phyloP scores from a whole-genome alignment of 2,797 vertebrate species.

The Coregonus suidteri region DNA sequence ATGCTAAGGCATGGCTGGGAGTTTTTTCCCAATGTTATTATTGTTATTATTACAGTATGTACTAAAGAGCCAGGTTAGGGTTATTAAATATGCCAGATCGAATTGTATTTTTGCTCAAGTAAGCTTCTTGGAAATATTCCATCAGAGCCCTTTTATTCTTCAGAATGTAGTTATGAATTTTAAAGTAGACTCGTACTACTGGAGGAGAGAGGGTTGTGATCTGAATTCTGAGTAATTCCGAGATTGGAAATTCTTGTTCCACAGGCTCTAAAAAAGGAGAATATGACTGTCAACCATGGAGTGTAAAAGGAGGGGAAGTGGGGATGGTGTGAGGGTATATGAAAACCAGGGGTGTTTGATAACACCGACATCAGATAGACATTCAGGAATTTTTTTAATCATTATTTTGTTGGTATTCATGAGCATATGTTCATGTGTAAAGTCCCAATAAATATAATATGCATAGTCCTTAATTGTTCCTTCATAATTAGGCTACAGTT shows the following conservation, averaged over 20 bases:
- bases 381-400: slow-evolving; percentile 20
- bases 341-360: slow-evolving; percentile 20
- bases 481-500: slow-evolving; percentile 72
- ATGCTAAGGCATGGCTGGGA: slow-evolving; percentile 68
- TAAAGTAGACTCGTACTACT: slow-evolving; percentile 84
- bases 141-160: slow-evolving; percentile 83
- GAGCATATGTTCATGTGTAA: slow-evolving; percentile 75
- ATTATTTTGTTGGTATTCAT: slow-evolving; percentile 65
- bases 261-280: slow-evolving; percentile 55
- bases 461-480: slow-evolving; percentile 72
- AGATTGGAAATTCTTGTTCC: slow-evolving; percentile 79
- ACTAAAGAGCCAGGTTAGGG: slow-evolving; percentile 79
- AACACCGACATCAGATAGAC: slow-evolving; percentile 34
- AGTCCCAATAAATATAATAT: slow-evolving; percentile 78
- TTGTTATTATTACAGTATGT: slow-evolving; percentile 78
- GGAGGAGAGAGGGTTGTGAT: slow-evolving; percentile 77
- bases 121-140: slow-evolving; percentile 85
- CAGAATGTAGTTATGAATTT: slow-evolving; percentile 88
- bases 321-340: not conserved
- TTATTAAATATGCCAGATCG: slow-evolving; percentile 84
- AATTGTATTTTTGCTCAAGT: slow-evolving; percentile 84
- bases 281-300: slow-evolving; percentile 48
- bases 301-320: slow-evolving; percentile 15
- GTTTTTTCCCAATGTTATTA: slow-evolving; percentile 47
- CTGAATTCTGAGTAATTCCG: slow-evolving; percentile 77